A percentile compares a stretch with the other conserved stretches of the same genome.
Conservation (phyloP, 2,888 invertebrate species). For the Brenthis ino region DNA sequence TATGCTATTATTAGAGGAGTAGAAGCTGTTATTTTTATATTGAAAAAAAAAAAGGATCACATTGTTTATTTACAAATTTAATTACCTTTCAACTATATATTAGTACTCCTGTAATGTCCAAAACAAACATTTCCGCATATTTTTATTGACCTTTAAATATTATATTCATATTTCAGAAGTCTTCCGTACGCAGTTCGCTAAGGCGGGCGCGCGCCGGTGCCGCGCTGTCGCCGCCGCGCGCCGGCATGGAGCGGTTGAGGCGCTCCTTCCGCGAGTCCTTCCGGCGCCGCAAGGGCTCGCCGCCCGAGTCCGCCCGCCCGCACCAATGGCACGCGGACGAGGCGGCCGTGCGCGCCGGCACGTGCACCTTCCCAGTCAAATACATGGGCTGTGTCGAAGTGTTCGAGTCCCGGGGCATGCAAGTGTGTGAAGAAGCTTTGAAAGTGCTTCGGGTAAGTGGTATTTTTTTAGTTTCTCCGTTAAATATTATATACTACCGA, state of each 20-base stretch:
- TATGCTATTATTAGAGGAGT: too few species aligned
- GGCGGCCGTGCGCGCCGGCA: conserved; percentile 95
- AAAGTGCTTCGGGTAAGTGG: conserved; percentile 95
- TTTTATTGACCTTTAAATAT: background rate
- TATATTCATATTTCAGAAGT: conserved; percentile 61
- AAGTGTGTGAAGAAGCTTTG: conserved; percentile 99
- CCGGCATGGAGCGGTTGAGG: conserved; percentile 92
- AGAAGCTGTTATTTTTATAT: too few species aligned
- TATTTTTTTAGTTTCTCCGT: background rate
- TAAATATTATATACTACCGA: too few species aligned
- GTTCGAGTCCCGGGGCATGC: conserved; percentile 99
- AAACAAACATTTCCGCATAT: too few species aligned
- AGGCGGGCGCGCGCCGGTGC: conserved; percentile 75
- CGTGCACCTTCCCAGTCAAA: conserved; percentile 98
- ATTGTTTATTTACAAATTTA: too few species aligned
- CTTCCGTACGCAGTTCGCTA: conserved; percentile 76
- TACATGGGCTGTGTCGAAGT: conserved; percentile 99
- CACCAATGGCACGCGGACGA: conserved; percentile 99
- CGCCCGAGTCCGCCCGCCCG: conserved; percentile 96
- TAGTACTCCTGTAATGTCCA: too few species aligned
- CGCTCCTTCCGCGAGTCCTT: conserved; percentile 96
- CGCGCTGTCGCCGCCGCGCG: conserved; percentile 77
- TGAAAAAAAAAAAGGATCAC: too few species aligned
- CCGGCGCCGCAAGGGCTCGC: conserved; percentile 92
- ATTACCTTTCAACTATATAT: too few species aligned